Evolutionary conservation across 2,888 invertebrate genomes (phyloP).

Genomic region (Sarcophaga variegata): DNA sequence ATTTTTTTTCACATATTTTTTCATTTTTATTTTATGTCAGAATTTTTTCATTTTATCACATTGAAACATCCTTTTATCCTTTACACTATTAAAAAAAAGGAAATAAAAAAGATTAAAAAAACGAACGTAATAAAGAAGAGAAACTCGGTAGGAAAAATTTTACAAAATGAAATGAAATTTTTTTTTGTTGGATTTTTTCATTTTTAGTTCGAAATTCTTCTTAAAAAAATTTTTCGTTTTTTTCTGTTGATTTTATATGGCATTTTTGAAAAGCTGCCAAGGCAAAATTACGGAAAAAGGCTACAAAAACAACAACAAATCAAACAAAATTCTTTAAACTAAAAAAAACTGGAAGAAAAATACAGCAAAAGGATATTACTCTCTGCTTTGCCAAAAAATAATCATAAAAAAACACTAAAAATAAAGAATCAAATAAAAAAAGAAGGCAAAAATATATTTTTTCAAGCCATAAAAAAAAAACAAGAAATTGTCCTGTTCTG

Average conservation of each 20-base stretch:
- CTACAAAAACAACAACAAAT: background rate
- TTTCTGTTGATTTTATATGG: slow-evolving; percentile 64
- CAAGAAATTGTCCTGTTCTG: slow-evolving; percentile 27
- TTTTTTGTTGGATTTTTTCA: slow-evolving; percentile 16
- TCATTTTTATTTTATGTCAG: slow-evolving; percentile 59
- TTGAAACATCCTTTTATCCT: slow-evolving; percentile 66
- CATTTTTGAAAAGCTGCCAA: slow-evolving; percentile 70
- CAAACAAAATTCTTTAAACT: slow-evolving; percentile 41
- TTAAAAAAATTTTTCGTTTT: slow-evolving; percentile 32
- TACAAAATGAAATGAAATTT: slow-evolving; percentile 54
- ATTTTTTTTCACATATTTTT: slow-evolving; percentile 30
- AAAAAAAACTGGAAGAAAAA: slow-evolving; percentile 45
- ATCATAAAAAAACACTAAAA: background rate
- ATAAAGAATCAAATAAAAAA: background rate
- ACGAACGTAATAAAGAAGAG: slow-evolving; percentile 25
- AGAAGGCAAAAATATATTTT: slow-evolving; percentile 57
- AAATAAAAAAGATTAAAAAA: background rate
- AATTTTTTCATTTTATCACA: slow-evolving; percentile 65
- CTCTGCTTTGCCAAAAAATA: slow-evolving; percentile 57
- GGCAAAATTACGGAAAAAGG: slow-evolving; percentile 49
- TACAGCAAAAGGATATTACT: slow-evolving; percentile 52
- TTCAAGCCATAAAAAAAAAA: slow-evolving; percentile 61
- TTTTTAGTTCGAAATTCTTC: slow-evolving; percentile 64
- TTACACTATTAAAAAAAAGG: slow-evolving; percentile 48
- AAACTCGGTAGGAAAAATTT: slow-evolving; percentile 46